Evolutionary conservation across 2,797 vertebrate species (phyloP), one percentile per base, ranked within the genome.

Genomic region (Enteromius trimaculatus): DNA sequence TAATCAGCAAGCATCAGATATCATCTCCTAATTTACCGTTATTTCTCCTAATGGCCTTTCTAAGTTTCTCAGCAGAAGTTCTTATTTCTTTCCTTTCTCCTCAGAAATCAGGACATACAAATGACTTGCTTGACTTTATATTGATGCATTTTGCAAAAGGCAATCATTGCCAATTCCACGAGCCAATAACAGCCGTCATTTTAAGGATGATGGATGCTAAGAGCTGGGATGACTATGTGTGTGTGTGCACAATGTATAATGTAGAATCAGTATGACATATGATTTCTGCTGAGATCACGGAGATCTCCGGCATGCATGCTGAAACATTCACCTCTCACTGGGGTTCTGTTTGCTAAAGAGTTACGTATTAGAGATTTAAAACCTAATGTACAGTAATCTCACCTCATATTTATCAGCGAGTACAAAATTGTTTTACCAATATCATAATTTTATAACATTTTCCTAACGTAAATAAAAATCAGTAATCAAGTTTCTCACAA

Each of bases 131-230:
- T 66, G 82, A 76, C 49, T 87, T 80, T 87, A 79, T 37, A 26
- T 23, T 29, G 74, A 78, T 53, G 37, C 74, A 58, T 88, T 86
- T 84, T 75, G 75, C 64, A 79, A 76, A 62, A 66, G 13, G 83
- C 85, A 83, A 72, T 85, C 62, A 82, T 68, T 69, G 44, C 71
- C 58, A 81, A 71, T 85, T 83, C 74, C 68, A 47, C 6, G 23
- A 34, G 77, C 75, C 68, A 87, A 81, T 83, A 84, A 68, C 64
- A 81, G 26, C 68, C 70, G 80, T 83, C 69, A 62, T 29, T 70
- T 60, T 8, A 62, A 47, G 65, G 60, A 49, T 78, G 80, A 86
- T 83, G 78, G 68, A 80, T 83, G 77, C 37, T 11, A n/a, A 70
- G 14, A 55, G 49, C 44, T 82, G 58, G 26, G 31, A 66, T 23